Conservation (phyloP, 2,113 vertebrate genomes). For the Menura novaehollandiae region DNA sequence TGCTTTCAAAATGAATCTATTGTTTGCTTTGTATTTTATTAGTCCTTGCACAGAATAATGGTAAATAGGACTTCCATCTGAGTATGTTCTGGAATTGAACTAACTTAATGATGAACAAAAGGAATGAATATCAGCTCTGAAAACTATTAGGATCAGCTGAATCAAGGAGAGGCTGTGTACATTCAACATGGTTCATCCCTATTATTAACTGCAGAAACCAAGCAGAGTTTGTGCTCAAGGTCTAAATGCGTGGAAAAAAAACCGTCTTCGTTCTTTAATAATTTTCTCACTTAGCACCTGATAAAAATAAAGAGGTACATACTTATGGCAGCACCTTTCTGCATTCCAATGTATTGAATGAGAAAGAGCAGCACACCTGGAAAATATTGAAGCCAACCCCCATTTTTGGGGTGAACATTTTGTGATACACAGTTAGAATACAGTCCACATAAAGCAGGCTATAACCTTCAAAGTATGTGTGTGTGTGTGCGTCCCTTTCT, state of each 20-base stretch:
- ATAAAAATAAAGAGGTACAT: not conserved
- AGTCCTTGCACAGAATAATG: not conserved
- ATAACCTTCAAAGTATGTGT: not conserved
- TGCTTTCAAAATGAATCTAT: not conserved
- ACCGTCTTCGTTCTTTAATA: not conserved
- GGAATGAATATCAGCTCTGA: not conserved
- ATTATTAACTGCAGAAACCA: not conserved
- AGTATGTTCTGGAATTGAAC: constrained; percentile 6
- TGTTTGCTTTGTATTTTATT: constrained; percentile 15
- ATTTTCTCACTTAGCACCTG: not conserved
- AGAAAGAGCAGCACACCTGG: not conserved
- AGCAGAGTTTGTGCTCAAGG: not conserved
- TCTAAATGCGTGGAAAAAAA: not conserved
- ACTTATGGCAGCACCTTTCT: not conserved
- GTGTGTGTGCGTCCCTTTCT: not conserved
- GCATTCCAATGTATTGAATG: not conserved
- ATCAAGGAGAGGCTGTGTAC: not conserved
- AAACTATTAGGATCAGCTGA: not conserved
- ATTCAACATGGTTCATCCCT: not conserved
- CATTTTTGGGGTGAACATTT: accelerated
- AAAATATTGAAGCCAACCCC: not conserved
- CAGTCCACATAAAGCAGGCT: not conserved
- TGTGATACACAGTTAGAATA: not conserved
- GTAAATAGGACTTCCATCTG: constrained; percentile 1
- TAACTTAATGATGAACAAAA: not conserved